A percentile compares a stretch with the other conserved stretches of the same genome.
phyloP scores from a whole-genome alignment of 2,888 invertebrate species.

The Lepetodrilus schrolli region DNA sequence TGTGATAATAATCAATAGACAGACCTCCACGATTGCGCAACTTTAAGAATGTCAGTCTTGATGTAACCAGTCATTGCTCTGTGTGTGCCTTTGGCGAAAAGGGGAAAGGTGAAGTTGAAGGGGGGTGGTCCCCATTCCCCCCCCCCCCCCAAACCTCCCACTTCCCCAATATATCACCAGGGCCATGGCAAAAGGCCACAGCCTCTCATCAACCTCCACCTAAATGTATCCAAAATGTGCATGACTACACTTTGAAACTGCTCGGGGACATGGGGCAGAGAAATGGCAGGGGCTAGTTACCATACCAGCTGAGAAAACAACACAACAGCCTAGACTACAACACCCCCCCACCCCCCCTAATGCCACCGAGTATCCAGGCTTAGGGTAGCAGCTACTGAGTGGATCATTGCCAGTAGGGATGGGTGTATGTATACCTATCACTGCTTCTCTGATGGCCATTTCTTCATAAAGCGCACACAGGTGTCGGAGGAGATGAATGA shows the following conservation, averaged over 20 bases:
- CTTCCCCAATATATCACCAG: neutral
- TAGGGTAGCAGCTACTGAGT: too few species aligned
- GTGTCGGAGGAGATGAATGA: too few species aligned
- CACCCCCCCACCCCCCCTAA: too few species aligned
- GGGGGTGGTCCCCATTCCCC: neutral
- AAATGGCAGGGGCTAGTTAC: neutral
- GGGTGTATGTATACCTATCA: too few species aligned
- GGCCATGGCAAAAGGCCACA: neutral
- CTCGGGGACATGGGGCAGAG: neutral
- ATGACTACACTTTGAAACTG: conserved; percentile 10
- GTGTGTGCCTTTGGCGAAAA: neutral
- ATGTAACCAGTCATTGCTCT: neutral
- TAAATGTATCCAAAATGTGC: conserved; percentile 28
- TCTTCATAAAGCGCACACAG: too few species aligned
- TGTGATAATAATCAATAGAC: too few species aligned
- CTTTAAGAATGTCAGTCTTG: too few species aligned
- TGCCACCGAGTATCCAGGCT: too few species aligned
- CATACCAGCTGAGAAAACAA: conserved; percentile 7
- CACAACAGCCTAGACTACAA: neutral
- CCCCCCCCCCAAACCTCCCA: too few species aligned
- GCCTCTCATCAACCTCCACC: neutral
- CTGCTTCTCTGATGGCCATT: too few species aligned
- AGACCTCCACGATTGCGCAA: too few species aligned
- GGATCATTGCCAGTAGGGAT: too few species aligned
- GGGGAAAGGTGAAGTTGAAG: neutral